Conservation (phyloP, 2,888 invertebrate species). For the Tridacna crocea region DNA sequence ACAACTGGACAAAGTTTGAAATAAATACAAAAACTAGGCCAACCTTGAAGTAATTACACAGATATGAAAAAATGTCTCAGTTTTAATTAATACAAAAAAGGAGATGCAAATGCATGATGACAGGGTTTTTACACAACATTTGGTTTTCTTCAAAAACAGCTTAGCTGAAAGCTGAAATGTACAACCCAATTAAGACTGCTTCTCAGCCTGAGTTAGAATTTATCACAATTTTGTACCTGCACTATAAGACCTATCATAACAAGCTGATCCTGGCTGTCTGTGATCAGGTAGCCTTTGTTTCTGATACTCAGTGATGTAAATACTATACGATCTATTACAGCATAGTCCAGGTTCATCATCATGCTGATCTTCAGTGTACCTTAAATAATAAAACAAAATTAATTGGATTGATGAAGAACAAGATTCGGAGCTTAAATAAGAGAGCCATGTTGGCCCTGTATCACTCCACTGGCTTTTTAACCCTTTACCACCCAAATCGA, state of each 20-base stretch:
- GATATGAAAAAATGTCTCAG: neutral
- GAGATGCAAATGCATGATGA: no score
- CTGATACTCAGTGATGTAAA: constrained; percentile 70
- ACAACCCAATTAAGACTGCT: no score
- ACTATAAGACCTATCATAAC: constrained; percentile 46
- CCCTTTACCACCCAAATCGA: no score
- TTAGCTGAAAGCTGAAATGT: neutral
- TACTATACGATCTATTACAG: constrained; percentile 63
- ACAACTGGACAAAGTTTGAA: no score
- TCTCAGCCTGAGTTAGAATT: no score
- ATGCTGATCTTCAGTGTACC: constrained; percentile 67
- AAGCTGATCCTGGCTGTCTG: constrained; percentile 64
- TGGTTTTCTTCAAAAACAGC: neutral
- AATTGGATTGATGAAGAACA: neutral
- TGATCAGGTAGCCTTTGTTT: constrained; percentile 69
- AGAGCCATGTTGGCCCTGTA: no score
- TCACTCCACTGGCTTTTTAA: no score
- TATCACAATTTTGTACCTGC: constrained; percentile 61
- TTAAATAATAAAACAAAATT: constrained; percentile 34
- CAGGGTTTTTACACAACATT: no score
- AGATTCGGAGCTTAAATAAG: neutral
- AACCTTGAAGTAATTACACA: neutral
- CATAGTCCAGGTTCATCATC: constrained; percentile 68
- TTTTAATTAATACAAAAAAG: neutral
- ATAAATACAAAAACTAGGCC: no score